Conservation (phyloP, 2,113 vertebrate genomes). For the Lophius piscatorius region DNA sequence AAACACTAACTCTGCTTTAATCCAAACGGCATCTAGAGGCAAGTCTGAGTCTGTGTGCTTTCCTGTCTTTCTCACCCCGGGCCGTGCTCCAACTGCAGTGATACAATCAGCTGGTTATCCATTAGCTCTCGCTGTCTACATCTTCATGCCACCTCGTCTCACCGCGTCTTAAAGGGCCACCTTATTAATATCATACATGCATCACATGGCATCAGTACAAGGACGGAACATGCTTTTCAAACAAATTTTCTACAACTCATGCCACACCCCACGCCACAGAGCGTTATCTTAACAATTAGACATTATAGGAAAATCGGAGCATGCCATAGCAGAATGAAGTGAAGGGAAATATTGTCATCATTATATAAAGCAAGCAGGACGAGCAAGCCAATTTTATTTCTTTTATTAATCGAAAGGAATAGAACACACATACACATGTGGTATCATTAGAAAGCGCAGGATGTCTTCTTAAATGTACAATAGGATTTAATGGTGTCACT, state of each 20-base stretch:
- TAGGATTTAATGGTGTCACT: too few relatives aligned
- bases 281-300: neutral
- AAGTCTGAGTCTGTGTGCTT: constrained; percentile 61
- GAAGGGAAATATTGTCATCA: neutral
- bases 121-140: constrained; percentile 77
- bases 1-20: constrained; percentile 50
- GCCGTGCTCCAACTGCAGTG: constrained; percentile 61
- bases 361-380: neutral
- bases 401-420: too few relatives aligned
- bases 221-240: neutral
- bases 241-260: constrained; percentile 1
- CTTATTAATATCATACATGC: constrained; percentile 9
- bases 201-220: neutral
- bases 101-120: constrained; percentile 81
- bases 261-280: neutral
- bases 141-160: constrained; percentile 63
- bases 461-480: too few relatives aligned
- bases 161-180: constrained; percentile 63
- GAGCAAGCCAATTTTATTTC: too few relatives aligned
- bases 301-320: neutral
- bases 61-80: constrained; percentile 70
- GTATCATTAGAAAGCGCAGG: too few relatives aligned
- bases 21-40: constrained; percentile 53
- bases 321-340: neutral
- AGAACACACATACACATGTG: too few relatives aligned